Percentiles rank a stretch among this genome's conserved stretches.
These are phyloP conservation scores for Pitangus sulphuratus DNA, from an alignment of 2,797 vertebrate genomes.

Conservation along the genomic window DNA sequence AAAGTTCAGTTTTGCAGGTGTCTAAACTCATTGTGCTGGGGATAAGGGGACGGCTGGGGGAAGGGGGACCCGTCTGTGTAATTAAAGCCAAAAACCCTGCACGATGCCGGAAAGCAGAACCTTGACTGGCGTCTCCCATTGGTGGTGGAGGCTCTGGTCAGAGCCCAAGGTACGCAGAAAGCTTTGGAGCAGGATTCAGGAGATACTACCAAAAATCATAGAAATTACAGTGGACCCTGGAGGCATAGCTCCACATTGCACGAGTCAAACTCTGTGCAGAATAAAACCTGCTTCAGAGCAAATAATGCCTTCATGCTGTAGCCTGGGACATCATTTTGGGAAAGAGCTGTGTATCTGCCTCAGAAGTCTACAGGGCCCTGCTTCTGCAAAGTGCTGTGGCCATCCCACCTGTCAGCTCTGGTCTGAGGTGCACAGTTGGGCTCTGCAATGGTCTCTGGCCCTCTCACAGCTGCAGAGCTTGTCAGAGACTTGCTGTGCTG, in stretches of 20 bases:
- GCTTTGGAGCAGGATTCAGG: not conserved
- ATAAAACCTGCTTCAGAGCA: not conserved
- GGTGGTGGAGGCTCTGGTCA: not conserved
- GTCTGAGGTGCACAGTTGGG: not conserved
- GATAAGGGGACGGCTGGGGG: not conserved
- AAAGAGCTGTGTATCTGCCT: not conserved
- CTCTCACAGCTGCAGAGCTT: not conserved
- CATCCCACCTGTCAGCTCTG: not conserved
- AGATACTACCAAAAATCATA: not conserved
- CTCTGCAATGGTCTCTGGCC: not conserved
- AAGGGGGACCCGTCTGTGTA: not conserved
- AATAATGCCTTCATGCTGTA: not conserved
- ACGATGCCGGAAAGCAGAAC: accelerated
- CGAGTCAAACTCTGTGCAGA: not conserved
- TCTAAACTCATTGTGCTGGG: not conserved
- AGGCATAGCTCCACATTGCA: not conserved
- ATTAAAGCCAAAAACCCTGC: not conserved
- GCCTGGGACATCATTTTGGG: not conserved
- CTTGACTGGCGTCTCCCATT: not conserved
- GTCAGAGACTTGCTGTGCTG: not conserved
- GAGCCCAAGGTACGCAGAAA: not conserved
- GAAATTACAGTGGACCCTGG: not conserved
- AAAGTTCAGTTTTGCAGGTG: conserved; percentile 38
- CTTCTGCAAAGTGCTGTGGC: not conserved
- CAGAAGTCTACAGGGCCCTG: not conserved